A percentile compares a stretch with the other conserved stretches of the same genome.
These are phyloP conservation scores for Hippoglossus stenolepis DNA, from an alignment of 2,113 vertebrate species.

Conservation along the genomic window DNA sequence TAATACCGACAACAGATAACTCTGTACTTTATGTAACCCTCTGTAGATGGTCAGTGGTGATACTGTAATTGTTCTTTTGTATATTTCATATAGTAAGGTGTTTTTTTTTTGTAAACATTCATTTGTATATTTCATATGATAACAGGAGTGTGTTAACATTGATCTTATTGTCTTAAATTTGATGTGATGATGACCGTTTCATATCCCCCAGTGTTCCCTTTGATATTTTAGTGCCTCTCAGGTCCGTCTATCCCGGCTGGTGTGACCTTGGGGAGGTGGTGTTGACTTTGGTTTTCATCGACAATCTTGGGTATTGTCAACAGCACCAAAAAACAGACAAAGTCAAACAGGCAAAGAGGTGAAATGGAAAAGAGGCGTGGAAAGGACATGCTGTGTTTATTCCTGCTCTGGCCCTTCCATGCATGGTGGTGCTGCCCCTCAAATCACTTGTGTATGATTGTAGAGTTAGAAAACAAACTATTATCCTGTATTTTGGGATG, in stretches of 20 bases:
- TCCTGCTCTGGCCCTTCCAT: no score
- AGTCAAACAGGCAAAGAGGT: constrained; percentile 12
- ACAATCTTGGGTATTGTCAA: constrained; percentile 22
- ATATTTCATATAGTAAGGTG: no score
- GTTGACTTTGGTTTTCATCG: constrained; percentile 22
- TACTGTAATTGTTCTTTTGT: no score
- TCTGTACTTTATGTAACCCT: background rate
- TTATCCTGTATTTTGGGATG: no score
- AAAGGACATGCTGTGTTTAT: background rate
- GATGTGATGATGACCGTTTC: background rate
- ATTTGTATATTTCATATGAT: background rate
- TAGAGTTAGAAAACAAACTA: no score
- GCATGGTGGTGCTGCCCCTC: no score
- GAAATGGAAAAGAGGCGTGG: no score
- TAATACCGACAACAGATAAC: constrained; percentile 4
- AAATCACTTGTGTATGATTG: no score
- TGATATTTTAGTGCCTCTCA: background rate
- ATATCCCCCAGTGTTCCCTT: background rate
- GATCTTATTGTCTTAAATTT: background rate
- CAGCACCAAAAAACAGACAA: background rate
- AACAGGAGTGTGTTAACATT: background rate
- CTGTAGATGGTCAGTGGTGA: background rate
- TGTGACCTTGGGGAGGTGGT: background rate
- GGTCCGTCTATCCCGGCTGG: background rate
- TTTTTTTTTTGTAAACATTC: no score